Percentiles rank a stretch among this genome's conserved stretches.
Conservation (phyloP, 2,113 vertebrate species). For the Microtus montanus region DNA sequence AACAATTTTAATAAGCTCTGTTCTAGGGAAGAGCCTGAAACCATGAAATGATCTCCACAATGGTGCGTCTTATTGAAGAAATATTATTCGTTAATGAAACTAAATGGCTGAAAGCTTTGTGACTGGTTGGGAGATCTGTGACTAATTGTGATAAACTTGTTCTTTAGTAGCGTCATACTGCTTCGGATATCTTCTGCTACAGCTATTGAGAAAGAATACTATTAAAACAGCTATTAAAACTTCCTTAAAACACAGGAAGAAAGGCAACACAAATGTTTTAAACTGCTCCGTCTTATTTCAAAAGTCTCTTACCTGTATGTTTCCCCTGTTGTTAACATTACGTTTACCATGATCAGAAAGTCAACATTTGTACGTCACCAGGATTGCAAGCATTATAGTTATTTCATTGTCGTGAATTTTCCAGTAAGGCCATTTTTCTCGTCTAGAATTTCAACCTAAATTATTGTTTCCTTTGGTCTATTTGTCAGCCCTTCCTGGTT, state of each 20-base stretch:
- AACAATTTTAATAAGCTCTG: not conserved
- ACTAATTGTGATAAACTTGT: not conserved
- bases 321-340: not conserved
- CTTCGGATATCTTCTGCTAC: not conserved
- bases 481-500: not conserved
- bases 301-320: not conserved
- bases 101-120: not conserved
- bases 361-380: not conserved
- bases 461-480: not conserved
- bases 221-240: not conserved
- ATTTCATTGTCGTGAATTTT: not conserved
- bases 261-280: not conserved
- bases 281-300: not conserved
- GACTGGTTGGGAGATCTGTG: not conserved
- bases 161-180: not conserved
- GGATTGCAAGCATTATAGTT: not conserved
- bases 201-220: not conserved
- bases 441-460: not conserved
- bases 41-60: not conserved
- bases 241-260: not conserved
- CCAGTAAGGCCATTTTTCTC: not conserved
- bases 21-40: not conserved
- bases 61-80: not conserved
- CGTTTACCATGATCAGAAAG: not conserved
- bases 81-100: not conserved